Percentiles rank a stretch among this genome's conserved stretches.
Conservation (phyloP, 2,113 vertebrate genomes). For the Antechinus flavipes region DNA sequence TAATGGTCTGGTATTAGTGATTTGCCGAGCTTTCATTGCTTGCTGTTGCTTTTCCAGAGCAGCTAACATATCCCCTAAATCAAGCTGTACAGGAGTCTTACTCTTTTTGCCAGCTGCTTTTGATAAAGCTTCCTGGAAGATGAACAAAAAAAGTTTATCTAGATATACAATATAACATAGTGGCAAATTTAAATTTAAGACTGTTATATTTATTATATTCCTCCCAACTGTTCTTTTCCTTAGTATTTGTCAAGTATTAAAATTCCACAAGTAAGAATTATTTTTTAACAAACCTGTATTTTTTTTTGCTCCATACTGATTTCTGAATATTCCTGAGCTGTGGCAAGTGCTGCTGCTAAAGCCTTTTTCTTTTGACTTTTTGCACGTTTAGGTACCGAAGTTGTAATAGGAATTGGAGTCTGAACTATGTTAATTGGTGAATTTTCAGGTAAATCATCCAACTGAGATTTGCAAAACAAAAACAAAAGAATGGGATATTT, state of each 20-base stretch:
- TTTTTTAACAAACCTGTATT: conserved; percentile 88
- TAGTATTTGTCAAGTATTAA: background rate
- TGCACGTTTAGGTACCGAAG: conserved; percentile 97
- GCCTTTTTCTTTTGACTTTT: conserved; percentile 99
- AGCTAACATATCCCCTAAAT: conserved; percentile 97
- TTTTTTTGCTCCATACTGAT: conserved; percentile 99
- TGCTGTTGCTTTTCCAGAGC: conserved; percentile 98
- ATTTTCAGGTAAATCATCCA: conserved; percentile 96
- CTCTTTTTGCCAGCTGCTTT: conserved; percentile 99
- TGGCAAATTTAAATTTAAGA: conserved; percentile 8
- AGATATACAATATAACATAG: background rate
- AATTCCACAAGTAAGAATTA: conserved; percentile 20
- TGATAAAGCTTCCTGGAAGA: conserved; percentile 92
- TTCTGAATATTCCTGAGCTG: conserved; percentile 98
- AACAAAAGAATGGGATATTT: background rate
- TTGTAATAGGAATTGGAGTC: conserved; percentile 98
- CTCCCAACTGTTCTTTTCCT: background rate
- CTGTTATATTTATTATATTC: background rate
- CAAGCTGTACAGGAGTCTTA: conserved; percentile 96
- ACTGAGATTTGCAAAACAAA: conserved; percentile 81
- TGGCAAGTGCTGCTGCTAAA: conserved; percentile 96
- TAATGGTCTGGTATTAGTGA: conserved; percentile 96
- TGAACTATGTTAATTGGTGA: conserved; percentile 99
- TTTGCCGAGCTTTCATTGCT: conserved; percentile 96
- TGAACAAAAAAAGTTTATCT: conserved; percentile 1